phyloP scores from a whole-genome alignment of 2,888 invertebrate species.

The Vandiemenella viatica region DNA sequence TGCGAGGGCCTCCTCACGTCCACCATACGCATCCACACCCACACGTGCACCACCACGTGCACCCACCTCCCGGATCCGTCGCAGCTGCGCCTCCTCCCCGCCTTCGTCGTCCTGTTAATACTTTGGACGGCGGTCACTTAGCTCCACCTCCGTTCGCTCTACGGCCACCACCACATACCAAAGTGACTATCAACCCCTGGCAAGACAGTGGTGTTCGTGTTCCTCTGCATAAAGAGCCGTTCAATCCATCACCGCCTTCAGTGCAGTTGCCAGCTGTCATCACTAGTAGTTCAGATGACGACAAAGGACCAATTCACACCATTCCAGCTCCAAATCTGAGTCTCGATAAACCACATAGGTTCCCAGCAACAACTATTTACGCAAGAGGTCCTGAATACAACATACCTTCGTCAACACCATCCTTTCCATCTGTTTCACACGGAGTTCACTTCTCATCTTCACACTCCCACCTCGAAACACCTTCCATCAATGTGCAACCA shows the following conservation, averaged over 20 bases:
- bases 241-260: slow-evolving; percentile 16
- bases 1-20: not conserved
- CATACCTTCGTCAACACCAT: too few relatives aligned
- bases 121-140: too few relatives aligned
- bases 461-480: too few relatives aligned
- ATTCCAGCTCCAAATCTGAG: slow-evolving; percentile 73
- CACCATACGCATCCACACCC: not conserved
- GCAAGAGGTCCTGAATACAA: too few relatives aligned
- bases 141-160: not conserved
- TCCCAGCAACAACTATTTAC: slow-evolving; percentile 13
- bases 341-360: slow-evolving; percentile 23
- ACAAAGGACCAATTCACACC: slow-evolving; percentile 56
- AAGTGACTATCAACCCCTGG: slow-evolving; percentile 10
- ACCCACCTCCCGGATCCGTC: too few relatives aligned
- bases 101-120: too few relatives aligned
- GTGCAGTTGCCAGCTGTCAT: not conserved
- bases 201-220: slow-evolving; percentile 10
- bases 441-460: too few relatives aligned
- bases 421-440: too few relatives aligned
- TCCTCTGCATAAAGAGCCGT: not conserved
- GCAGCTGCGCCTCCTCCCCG: too few relatives aligned
- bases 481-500: too few relatives aligned
- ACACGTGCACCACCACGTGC: not conserved
- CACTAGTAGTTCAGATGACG: slow-evolving; percentile 4
- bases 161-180: not conserved